phyloP scores from a whole-genome alignment of 2,113 vertebrate genomes.

The Oenanthe oenanthe region DNA sequence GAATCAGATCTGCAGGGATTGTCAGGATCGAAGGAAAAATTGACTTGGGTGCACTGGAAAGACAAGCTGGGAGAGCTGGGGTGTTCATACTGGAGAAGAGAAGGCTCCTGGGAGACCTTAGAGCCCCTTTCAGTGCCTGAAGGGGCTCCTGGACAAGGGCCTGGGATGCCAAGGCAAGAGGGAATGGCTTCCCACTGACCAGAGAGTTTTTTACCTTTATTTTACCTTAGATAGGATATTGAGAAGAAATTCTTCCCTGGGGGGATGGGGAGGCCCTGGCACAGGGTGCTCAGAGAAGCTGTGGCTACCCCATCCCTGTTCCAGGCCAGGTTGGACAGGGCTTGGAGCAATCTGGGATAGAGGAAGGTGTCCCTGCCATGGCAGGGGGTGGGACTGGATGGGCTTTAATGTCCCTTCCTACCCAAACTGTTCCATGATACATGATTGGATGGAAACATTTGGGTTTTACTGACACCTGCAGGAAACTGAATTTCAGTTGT shows the following conservation, averaged over 20 bases:
- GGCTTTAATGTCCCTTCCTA: neutral
- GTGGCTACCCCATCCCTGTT: neutral
- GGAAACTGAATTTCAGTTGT: neutral
- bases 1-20: neutral
- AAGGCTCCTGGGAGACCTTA: neutral
- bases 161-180: neutral
- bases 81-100: neutral
- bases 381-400: rapidly evolving
- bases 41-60: neutral
- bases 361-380: neutral
- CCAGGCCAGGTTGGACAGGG: rapidly evolving
- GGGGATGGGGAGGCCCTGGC: rapidly evolving
- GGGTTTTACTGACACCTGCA: neutral
- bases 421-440: neutral
- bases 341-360: rapidly evolving
- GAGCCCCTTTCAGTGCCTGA: neutral
- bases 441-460: neutral
- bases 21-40: neutral
- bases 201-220: neutral
- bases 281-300: neutral
- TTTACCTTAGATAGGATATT: neutral
- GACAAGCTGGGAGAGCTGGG: neutral
- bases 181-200: neutral
- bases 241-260: neutral
- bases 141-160: neutral